Evolutionary conservation across 2,113 vertebrate genomes (phyloP).

Genomic region (Xiphophorus couchianus): DNA sequence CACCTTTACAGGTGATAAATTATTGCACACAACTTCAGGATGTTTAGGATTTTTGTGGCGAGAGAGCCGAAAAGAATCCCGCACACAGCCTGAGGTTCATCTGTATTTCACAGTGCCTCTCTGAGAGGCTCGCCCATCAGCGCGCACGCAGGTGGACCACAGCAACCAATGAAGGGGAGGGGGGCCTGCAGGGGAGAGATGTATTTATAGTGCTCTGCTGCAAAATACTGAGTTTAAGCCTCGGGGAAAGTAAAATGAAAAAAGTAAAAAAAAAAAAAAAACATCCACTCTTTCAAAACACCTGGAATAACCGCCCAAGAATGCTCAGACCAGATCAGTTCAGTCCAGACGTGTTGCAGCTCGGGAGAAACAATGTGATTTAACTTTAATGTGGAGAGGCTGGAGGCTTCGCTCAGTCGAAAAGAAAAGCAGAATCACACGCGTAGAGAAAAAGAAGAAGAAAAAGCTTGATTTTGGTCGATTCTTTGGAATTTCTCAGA

Average conservation of each 20-base stretch:
- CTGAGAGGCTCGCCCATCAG: constrained; percentile 48
- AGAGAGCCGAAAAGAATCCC: constrained; percentile 33
- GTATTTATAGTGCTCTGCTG: constrained; percentile 27
- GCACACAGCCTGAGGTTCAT: constrained; percentile 25
- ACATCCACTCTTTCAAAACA: constrained; percentile 37
- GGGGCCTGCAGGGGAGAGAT: neutral
- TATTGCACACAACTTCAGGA: constrained; percentile 1
- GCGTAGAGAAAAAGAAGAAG: neutral
- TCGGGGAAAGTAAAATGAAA: constrained; percentile 12
- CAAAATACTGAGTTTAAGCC: constrained; percentile 42
- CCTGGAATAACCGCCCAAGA: constrained; percentile 23
- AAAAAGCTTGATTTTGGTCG: neutral
- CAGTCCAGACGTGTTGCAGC: constrained; percentile 38
- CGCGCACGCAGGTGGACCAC: constrained; percentile 34
- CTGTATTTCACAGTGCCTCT: constrained; percentile 33
- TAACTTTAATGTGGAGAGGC: neutral
- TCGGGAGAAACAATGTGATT: constrained; percentile 27
- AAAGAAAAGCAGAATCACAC: neutral
- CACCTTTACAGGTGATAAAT: constrained; percentile 32
- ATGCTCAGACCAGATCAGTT: constrained; percentile 36
- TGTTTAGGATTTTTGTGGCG: constrained; percentile 6
- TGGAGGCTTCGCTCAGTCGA: constrained; percentile 23
- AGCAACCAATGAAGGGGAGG: constrained; percentile 21
- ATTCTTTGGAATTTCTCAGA: neutral
- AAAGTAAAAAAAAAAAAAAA: constrained; percentile 15